Evolutionary conservation across 2,888 invertebrate genomes (phyloP).

Genomic region (Bembecia ichneumoniformis): DNA sequence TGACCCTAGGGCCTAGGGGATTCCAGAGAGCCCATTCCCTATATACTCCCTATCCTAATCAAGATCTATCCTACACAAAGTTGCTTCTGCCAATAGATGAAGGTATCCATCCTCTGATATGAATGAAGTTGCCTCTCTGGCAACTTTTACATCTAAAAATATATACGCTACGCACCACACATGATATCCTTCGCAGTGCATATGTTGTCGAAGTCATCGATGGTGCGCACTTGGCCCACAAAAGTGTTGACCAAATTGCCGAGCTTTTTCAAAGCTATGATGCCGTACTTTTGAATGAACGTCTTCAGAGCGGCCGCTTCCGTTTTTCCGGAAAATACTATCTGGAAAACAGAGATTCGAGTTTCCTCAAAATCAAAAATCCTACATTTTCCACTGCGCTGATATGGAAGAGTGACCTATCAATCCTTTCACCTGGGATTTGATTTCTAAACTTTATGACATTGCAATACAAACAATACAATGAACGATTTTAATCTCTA

Average conservation of each 20-base stretch:
- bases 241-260: slow-evolving; percentile 23
- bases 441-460: not conserved
- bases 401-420: too few species aligned
- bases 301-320: slow-evolving; percentile 22
- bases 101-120: too few species aligned
- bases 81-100: too few species aligned
- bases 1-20: too few species aligned
- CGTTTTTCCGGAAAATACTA: slow-evolving; percentile 33
- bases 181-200: slow-evolving; percentile 20
- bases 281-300: slow-evolving; percentile 31
- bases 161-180: slow-evolving; percentile 28
- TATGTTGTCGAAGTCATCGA: slow-evolving; percentile 32
- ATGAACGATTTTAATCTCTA: too few species aligned
- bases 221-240: slow-evolving; percentile 25
- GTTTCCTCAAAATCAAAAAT: too few species aligned
- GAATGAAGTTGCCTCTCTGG: too few species aligned
- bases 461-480: too few species aligned
- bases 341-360: slow-evolving; percentile 16
- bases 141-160: not conserved
- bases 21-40: too few species aligned
- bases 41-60: too few species aligned
- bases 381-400: too few species aligned
- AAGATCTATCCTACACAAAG: too few species aligned
- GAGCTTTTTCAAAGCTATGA: slow-evolving; percentile 30
- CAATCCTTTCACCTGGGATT: not conserved